Evolutionary conservation across 2,797 vertebrate species (phyloP).

Genomic region (Poecilia wingei): DNA sequence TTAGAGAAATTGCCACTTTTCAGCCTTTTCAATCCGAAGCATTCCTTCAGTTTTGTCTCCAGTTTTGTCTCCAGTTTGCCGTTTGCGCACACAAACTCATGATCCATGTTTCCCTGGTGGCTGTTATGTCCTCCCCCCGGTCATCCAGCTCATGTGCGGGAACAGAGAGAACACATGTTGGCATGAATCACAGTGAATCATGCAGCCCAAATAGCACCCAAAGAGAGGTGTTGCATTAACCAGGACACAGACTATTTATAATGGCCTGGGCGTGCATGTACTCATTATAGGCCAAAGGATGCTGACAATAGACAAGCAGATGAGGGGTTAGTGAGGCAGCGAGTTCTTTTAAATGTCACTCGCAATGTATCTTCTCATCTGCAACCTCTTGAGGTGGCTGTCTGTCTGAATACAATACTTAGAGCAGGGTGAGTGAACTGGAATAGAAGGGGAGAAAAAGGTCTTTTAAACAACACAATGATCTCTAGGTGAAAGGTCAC

Average conservation of each 20-base stretch:
- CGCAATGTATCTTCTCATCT: slow-evolving; percentile 65
- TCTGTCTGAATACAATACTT: slow-evolving; percentile 52
- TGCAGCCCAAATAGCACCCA: slow-evolving; percentile 71
- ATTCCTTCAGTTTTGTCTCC: slow-evolving; percentile 46
- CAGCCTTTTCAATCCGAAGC: slow-evolving; percentile 47
- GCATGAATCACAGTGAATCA: slow-evolving; percentile 81
- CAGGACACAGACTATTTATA: slow-evolving; percentile 79
- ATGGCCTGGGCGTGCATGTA: slow-evolving; percentile 66
- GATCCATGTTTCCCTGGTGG: slow-evolving; percentile 61
- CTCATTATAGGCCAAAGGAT: slow-evolving; percentile 75
- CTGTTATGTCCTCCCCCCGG: slow-evolving; percentile 60
- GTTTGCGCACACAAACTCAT: slow-evolving; percentile 32
- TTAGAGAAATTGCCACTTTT: slow-evolving; percentile 57
- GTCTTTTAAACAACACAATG: slow-evolving; percentile 20
- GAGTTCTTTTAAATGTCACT: slow-evolving; percentile 74
- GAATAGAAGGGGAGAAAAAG: slow-evolving; percentile 15
- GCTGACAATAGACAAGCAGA: slow-evolving; percentile 68
- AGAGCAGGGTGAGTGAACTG: slow-evolving; percentile 41
- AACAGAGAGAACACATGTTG: slow-evolving; percentile 70
- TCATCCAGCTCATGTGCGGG: slow-evolving; percentile 73
- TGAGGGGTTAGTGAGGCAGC: slow-evolving; percentile 71
- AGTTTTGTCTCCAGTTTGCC: slow-evolving; percentile 51
- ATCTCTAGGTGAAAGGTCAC: slow-evolving; percentile 34
- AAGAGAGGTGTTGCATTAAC: slow-evolving; percentile 79
- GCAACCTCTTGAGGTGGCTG: slow-evolving; percentile 27